Evolutionary conservation across 2,113 vertebrate species (phyloP).

Genomic region (Triplophysa siluroides): DNA sequence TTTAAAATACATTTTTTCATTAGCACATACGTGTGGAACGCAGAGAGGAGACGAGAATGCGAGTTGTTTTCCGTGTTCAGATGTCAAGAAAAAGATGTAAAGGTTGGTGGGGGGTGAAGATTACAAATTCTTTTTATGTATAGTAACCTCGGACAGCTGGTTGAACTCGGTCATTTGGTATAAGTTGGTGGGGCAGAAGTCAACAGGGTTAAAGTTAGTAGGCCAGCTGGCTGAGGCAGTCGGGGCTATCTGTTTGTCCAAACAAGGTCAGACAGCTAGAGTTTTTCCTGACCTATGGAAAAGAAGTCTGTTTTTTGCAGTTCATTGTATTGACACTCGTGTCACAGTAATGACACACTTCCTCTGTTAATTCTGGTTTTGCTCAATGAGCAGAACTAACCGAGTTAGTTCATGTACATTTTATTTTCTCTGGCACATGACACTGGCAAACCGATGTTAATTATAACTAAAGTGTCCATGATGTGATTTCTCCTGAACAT

Average conservation of each 20-base stretch:
- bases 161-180: not conserved
- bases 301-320: too few relatives aligned
- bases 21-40: slow-evolving; percentile 15
- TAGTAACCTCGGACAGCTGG: not conserved
- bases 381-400: not conserved
- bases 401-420: not conserved
- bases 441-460: not conserved
- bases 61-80: not conserved
- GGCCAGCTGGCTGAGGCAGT: too few relatives aligned
- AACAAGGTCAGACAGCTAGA: not conserved
- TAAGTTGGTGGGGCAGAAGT: not conserved
- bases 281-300: too few relatives aligned
- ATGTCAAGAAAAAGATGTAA: not conserved
- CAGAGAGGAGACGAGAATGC: not conserved
- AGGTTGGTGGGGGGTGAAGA: not conserved
- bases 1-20: slow-evolving; percentile 23
- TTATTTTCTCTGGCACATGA: not conserved
- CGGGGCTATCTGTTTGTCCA: not conserved
- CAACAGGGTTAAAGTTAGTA: too few relatives aligned
- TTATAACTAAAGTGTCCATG: not conserved
- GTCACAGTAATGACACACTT: not conserved
- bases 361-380: not conserved
- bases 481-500: not conserved
- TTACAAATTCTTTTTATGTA: not conserved
- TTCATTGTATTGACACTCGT: too few relatives aligned